Evolutionary conservation across 2,888 invertebrate genomes (phyloP), one percentile per base, ranked within the genome.

Genomic region (Disparrhopalites patrizii): DNA sequence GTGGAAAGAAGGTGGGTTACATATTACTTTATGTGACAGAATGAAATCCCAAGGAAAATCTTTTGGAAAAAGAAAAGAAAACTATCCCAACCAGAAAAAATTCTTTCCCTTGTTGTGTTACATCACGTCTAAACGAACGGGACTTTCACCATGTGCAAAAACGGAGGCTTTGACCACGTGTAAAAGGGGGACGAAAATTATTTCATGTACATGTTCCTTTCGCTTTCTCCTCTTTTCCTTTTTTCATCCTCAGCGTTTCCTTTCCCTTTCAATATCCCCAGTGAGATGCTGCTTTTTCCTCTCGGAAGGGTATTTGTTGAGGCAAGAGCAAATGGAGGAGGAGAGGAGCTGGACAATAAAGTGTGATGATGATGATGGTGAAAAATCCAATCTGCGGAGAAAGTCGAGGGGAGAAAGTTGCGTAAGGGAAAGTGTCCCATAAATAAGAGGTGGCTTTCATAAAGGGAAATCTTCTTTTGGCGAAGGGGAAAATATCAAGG

Each of bases 341-440:
- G 50, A 47, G 60, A 67, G 67, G 63, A 52, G 40, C 66, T 63
- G 64, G 57, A 69, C 64, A 69, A 67, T 69, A 67, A 69, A 69
- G 67, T 67, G 65, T 67, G 61, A 67, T 69, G 69, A 69, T 66
- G 63, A 66, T 69, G 65, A 62, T 47, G 50, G 40, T 43, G 33
- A 40, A 60, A 67, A 67, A 69, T 69, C 67, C 67, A 67, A 69
- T 69, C 67, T 69, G 65, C 56, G 64, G 60, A 30, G 30, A 54
- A 52, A 50, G 57, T 57, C 43, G 23, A 47, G 25, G 7, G n/a
- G 47, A 57, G 64, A 57, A 57, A 64, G 28, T 60, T 60, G 60
- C 50, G 38, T 38, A 40, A 40, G 55, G 60, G 54, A 64, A 64
- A 67, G 60, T 64, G 67, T 67, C 68, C 65, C 61, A 68, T 68